Evolutionary conservation across 2,113 vertebrate genomes (phyloP).

Genomic region (Meleagris gallopavo): DNA sequence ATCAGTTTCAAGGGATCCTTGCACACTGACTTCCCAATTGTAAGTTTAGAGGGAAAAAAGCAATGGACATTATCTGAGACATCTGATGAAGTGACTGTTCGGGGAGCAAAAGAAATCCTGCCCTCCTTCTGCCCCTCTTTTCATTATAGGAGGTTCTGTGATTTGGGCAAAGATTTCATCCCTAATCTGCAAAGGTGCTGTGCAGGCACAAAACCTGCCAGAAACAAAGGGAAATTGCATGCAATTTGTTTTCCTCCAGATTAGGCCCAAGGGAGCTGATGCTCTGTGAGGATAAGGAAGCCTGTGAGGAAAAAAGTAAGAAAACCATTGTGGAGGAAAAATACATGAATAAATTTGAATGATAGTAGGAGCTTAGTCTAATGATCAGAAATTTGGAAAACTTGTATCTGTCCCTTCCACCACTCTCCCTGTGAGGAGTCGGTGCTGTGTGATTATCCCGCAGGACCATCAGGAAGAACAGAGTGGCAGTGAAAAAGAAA

Average conservation of each 20-base stretch:
- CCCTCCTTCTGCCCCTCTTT: not conserved
- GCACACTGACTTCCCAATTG: not conserved
- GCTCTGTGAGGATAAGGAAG: not conserved
- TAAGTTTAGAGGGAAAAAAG: not conserved
- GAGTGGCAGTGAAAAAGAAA: not conserved
- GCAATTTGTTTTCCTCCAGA: not conserved
- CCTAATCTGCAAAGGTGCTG: not conserved
- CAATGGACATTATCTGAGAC: not conserved
- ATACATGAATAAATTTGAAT: not conserved
- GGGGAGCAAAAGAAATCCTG: not conserved
- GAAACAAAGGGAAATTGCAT: not conserved
- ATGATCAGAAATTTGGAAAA: not conserved
- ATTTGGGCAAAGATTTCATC: not conserved
- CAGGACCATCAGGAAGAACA: not conserved
- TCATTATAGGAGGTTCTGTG: not conserved
- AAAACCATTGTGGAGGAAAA: not conserved
- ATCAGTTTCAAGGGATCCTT: not conserved
- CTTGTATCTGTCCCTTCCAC: not conserved
- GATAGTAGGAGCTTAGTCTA: not conserved
- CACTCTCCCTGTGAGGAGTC: not conserved
- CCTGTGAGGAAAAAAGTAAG: not conserved
- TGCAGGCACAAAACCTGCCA: not conserved
- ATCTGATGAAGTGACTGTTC: not conserved
- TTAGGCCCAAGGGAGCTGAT: not conserved
- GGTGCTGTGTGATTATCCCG: not conserved